Conservation (phyloP, 1,140 invertebrate genomes). For the Aphidius ervi region DNA sequence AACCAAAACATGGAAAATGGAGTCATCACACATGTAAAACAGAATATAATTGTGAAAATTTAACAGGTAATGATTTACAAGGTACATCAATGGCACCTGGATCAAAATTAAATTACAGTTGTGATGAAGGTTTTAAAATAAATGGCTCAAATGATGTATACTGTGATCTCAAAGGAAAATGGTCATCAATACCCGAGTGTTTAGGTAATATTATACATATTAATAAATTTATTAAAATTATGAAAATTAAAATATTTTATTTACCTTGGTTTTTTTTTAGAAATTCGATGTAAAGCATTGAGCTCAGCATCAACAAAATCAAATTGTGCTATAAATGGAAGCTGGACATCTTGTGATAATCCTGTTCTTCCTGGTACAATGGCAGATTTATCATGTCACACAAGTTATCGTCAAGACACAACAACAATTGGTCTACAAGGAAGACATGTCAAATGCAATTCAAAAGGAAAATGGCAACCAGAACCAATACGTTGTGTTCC, state of each 20-base stretch:
- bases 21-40: conserved; percentile 26
- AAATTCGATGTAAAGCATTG: conserved; percentile 39
- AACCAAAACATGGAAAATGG: conserved; percentile 40
- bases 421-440: conserved; percentile 21
- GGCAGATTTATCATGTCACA: conserved; percentile 33
- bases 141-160: conserved; percentile 30
- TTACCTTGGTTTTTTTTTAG: conserved; percentile 24
- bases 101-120: conserved; percentile 38
- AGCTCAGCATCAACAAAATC: conserved; percentile 29
- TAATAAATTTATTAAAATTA: conserved; percentile 4
- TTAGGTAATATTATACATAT: conserved; percentile 30
- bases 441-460: conserved; percentile 35
- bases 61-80: neutral
- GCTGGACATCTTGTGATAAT: conserved; percentile 28
- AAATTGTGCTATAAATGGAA: conserved; percentile 28
- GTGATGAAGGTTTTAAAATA: conserved; percentile 35
- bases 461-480: conserved; percentile 41
- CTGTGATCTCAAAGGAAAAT: conserved; percentile 36
- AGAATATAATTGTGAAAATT: conserved; percentile 27
- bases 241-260: too few species aligned
- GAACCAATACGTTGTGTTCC: conserved; percentile 43
- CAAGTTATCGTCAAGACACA: conserved; percentile 36
- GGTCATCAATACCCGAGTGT: conserved; percentile 39
- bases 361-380: conserved; percentile 32
- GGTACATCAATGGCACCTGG: conserved; percentile 30